Conservation (phyloP, 2,888 invertebrate genomes). For the Arge pagana region DNA sequence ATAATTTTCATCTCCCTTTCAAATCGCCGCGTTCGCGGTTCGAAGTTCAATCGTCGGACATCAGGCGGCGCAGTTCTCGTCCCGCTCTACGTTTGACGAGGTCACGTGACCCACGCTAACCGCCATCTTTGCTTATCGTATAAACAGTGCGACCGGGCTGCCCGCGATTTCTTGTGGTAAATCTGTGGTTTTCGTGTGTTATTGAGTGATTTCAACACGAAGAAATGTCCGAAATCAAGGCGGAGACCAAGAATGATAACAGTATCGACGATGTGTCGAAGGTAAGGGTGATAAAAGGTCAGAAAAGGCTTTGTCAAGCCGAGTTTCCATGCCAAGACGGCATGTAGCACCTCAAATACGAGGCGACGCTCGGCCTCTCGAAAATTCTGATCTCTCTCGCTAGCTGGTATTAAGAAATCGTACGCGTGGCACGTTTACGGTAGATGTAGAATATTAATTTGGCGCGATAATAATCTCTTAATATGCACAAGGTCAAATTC, state of each 20-base stretch:
- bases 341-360: slow-evolving; percentile 42
- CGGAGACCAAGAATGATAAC: slow-evolving; percentile 56
- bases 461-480: slow-evolving; percentile 18
- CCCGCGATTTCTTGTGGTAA: slow-evolving; percentile 53
- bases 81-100: slow-evolving; percentile 51
- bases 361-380: slow-evolving; percentile 41
- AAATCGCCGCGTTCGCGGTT: slow-evolving; percentile 36
- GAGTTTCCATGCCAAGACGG: slow-evolving; percentile 53
- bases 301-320: slow-evolving; percentile 49
- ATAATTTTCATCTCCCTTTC: slow-evolving; percentile 6
- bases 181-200: slow-evolving; percentile 51
- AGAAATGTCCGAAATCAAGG: slow-evolving; percentile 56
- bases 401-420: slow-evolving; percentile 22
- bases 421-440: slow-evolving; percentile 2
- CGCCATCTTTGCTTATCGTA: slow-evolving; percentile 65
- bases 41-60: slow-evolving; percentile 20
- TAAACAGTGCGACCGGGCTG: slow-evolving; percentile 64
- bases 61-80: slow-evolving; percentile 43
- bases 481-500: slow-evolving; percentile 30
- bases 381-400: slow-evolving; percentile 34
- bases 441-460: slow-evolving; percentile 9
- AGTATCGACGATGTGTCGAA: slow-evolving; percentile 55
- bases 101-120: slow-evolving; percentile 68
- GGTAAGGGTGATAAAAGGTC: slow-evolving; percentile 45
- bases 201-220: slow-evolving; percentile 49